These are phyloP conservation scores for Ataeniobius toweri DNA, from an alignment of 2,797 vertebrate genomes.

Conservation along the genomic window DNA sequence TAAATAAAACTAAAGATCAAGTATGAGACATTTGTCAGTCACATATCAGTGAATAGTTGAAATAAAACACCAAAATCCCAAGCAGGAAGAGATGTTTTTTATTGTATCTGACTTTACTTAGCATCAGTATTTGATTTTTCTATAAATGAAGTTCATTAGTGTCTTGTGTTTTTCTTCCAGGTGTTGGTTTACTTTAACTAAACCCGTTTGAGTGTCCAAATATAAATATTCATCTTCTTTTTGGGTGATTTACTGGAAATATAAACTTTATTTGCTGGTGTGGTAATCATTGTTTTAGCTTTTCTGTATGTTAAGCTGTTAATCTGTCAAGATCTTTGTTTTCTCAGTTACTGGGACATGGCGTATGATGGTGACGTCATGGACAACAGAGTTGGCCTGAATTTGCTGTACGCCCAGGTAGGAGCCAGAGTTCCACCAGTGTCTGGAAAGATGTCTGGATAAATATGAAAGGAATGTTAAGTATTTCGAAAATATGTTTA, in stretches of 20 bases:
- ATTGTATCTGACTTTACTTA: neutral
- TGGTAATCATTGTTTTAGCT: neutral
- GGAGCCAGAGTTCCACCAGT: constrained; percentile 33
- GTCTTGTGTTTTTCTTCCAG: neutral
- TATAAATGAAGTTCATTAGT: neutral
- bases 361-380: constrained; percentile 93
- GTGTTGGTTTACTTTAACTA: neutral
- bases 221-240: neutral
- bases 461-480: neutral
- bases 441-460: neutral
- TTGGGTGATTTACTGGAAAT: neutral
- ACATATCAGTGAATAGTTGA: neutral
- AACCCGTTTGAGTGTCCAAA: neutral
- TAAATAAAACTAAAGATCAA: too few relatives aligned
- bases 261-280: neutral
- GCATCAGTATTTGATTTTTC: neutral
- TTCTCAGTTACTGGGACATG: constrained; percentile 91
- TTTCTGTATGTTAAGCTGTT: neutral
- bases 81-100: neutral
- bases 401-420: constrained; percentile 95
- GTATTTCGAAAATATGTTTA: neutral
- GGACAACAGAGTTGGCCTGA: constrained; percentile 93
- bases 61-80: neutral
- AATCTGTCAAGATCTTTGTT: neutral
- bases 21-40: too few relatives aligned